These are phyloP conservation scores for Microctonus brassicae DNA, from an alignment of 2,888 invertebrate genomes.

Conservation along the genomic window DNA sequence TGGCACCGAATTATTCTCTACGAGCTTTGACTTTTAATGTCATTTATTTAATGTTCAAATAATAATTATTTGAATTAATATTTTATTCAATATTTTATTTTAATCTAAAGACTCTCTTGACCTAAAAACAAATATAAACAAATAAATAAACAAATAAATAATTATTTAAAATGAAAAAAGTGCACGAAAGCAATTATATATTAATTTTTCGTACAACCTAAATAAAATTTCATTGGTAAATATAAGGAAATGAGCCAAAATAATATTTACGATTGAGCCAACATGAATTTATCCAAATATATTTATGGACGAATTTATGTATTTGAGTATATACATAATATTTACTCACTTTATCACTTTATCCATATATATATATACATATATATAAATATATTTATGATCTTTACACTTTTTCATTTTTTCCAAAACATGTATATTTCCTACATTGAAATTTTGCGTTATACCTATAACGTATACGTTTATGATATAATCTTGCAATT, in stretches of 20 bases:
- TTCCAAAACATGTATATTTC: too few relatives aligned
- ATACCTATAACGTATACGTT: background rate
- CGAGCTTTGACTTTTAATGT: background rate
- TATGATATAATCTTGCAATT: background rate
- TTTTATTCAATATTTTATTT: background rate
- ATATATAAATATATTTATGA: background rate
- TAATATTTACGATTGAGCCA: background rate
- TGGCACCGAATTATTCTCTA: background rate
- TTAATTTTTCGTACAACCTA: background rate
- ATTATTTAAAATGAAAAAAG: background rate
- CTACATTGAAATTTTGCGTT: background rate
- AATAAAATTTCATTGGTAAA: background rate
- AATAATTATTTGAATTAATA: background rate
- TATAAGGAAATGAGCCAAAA: background rate
- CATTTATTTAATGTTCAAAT: background rate
- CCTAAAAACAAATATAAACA: background rate
- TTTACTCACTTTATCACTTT: background rate
- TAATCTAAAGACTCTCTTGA: background rate
- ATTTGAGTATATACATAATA: background rate
- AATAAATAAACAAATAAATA: background rate
- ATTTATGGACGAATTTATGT: background rate
- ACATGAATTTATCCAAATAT: background rate
- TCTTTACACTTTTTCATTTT: background rate
- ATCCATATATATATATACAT: background rate
- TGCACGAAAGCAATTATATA: background rate